phyloP scores from a whole-genome alignment of 1,140 invertebrate genomes.

The Dendroctonus ponderosae region DNA sequence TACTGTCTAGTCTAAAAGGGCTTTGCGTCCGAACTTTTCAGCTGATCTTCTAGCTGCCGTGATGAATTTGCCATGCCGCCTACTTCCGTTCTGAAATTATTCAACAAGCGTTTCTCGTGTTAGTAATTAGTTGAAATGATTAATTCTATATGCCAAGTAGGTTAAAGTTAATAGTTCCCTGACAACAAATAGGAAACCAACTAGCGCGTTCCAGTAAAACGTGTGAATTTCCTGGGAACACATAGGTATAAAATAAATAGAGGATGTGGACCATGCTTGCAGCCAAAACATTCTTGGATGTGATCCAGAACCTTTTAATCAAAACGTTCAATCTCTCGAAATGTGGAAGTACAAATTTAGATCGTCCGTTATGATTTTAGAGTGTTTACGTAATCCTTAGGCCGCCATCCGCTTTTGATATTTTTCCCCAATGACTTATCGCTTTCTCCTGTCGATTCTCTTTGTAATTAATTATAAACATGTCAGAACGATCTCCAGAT shows the following conservation, averaged over 20 bases:
- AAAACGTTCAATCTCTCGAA: conserved; percentile 8
- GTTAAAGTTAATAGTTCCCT: not conserved
- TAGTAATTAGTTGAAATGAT: not conserved
- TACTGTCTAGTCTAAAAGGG: too few species aligned
- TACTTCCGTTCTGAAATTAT: too few species aligned
- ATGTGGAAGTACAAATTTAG: conserved; percentile 14
- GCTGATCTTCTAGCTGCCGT: too few species aligned
- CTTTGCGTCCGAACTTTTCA: too few species aligned
- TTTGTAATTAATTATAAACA: conserved; percentile 2
- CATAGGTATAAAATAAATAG: too few species aligned
- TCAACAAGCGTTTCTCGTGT: not conserved
- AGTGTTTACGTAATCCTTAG: not conserved
- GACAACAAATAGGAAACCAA: not conserved
- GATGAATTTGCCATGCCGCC: too few species aligned
- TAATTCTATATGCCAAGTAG: not conserved
- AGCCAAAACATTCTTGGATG: not conserved
- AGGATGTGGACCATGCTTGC: not conserved
- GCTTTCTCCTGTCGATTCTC: not conserved
- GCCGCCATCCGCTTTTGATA: not conserved
- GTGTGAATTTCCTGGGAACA: not conserved
- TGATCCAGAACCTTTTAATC: conserved; percentile 10
- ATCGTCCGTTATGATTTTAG: not conserved
- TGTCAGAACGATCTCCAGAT: conserved; percentile 1
- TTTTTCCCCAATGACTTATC: not conserved
- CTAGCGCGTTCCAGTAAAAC: not conserved